Base-by-base conservation (phyloP, 2,797 vertebrate genomes). In the Epinephelus awoara region DNA sequence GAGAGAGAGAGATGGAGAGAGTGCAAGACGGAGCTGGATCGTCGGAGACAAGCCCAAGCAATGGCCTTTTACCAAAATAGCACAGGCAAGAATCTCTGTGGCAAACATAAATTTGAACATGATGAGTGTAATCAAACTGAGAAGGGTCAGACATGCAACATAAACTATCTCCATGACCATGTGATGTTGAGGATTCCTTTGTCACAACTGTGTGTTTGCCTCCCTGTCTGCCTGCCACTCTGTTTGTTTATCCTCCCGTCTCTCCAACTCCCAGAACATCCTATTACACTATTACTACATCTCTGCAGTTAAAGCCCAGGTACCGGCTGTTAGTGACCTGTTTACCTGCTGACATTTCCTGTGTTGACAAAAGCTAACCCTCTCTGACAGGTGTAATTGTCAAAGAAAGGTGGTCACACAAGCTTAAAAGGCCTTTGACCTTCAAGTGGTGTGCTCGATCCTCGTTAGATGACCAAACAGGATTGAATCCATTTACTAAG, bases 101-200 rank as follows among this genome's bases (percentile, higher is more conserved):
- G 93, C 70, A 54, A 77, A 87, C 91, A 91, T 90, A 90, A 89
- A 93, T 91, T 89, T 90, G 85, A 93, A 79, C 84, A 84, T 79
- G 88, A 93, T 88, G 89, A 91, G 85, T 87, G 89, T 91, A 92
- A 92, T 93, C 91, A 91, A 85, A 91, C 79, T 69, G 85, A 88
- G 88, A 84, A 55, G 84, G 80, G 86, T 89, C 80, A 66, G 88
- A 89, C 85, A 80, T 88, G 73, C 70, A 42, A 89, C 83, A 88
- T 90, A 92, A 90, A 93, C 88, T 65, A 79, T 89, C 76, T 75
- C 54, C 67, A 55, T 21, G 72, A 78, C 75, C 74, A 79, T 82
- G 83, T 84, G 85, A 89, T 83, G 81, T 81, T 83, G 80, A 89
- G 84, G 88, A 91, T 91, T 89, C 84, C 91, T 89, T 80, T 87